Evolutionary conservation across 2,113 vertebrate species (phyloP), one percentile per base, ranked within the genome.

Genomic region (Pimephales promelas): DNA sequence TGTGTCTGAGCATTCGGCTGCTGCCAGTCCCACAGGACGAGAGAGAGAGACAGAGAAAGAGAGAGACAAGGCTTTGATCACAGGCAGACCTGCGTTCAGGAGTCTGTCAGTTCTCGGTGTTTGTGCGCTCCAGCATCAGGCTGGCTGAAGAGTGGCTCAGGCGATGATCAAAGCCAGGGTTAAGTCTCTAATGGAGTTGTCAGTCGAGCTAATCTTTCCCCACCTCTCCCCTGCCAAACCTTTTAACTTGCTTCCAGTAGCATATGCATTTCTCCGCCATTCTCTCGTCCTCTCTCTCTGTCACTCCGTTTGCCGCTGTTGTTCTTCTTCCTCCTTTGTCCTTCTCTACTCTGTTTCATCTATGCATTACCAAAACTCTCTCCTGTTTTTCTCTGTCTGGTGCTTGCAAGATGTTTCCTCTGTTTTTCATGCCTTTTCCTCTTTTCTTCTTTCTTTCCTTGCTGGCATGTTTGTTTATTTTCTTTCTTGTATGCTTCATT

Each of bases 81-180:
- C 82, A 73, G 81, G 86, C 83, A 92, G 88, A 89, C 86, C 85
- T 88, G 79, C 28, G 79, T 78, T 86, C 86, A 72, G 87, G 83
- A 89, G 91, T 83, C 91, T 94, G 93, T 94, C 93, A 93, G 92
- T 91, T 93, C 92, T 90, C 89, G 57, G 89, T 91, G 89, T 92
- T 91, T 91, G 71, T 28, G 59, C 59, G 77, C 84, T 87, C 52
- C 49, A 84, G 88, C 89, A 82, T 90, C 47, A 59, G 81, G 83
- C 86, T 86, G 89, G 90, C 90, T 92, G 89, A 89, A 91, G 89
- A 86, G 87, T 82, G 90, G 92, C 92, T 94, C 89, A 90, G 87
- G 85, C 89, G 88, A 91, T 93, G 93, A 94, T 95, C 94, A 94
- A 94, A 94, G 93, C 89, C 71, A 90, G 93, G 92, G 93, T 95